phyloP scores from a whole-genome alignment of 1,140 invertebrate genomes.

The Bombus confusus region DNA sequence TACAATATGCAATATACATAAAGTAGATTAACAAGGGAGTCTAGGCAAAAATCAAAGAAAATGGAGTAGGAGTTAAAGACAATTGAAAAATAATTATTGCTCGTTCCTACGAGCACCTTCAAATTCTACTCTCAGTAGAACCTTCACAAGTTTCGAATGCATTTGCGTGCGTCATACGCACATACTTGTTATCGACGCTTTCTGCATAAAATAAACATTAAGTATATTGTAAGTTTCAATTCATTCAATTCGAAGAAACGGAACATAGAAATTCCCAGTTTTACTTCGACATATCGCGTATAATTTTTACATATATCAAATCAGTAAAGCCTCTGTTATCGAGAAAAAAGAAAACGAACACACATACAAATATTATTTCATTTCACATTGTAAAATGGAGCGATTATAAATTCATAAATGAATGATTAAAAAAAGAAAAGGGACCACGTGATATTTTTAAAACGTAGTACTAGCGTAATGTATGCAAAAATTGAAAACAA shows the following conservation, averaged over 20 bases:
- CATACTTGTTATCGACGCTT: background rate
- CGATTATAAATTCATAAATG: constrained; percentile 28
- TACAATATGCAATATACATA: constrained; percentile 42
- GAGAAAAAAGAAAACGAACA: constrained; percentile 18
- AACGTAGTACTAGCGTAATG: constrained; percentile 14
- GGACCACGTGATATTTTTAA: background rate
- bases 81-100: constrained; percentile 14
- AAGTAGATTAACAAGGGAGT: constrained; percentile 14
- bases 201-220: constrained; percentile 20
- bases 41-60: constrained; percentile 21
- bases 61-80: background rate
- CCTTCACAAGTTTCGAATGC: constrained; percentile 23
- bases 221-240: constrained; percentile 3
- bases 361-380: constrained; percentile 41
- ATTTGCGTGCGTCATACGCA: constrained; percentile 39
- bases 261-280: constrained; percentile 7
- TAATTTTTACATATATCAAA: constrained; percentile 6
- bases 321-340: constrained; percentile 8
- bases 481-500: constrained; percentile 23
- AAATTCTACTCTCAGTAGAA: constrained; percentile 46
- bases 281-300: background rate
- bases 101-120: constrained; percentile 15
- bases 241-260: constrained; percentile 20
- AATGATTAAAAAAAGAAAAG: background rate
- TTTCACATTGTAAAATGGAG: constrained; percentile 62